Conservation (phyloP, 2,888 invertebrate species). For the Lasioglossum malachurum region DNA sequence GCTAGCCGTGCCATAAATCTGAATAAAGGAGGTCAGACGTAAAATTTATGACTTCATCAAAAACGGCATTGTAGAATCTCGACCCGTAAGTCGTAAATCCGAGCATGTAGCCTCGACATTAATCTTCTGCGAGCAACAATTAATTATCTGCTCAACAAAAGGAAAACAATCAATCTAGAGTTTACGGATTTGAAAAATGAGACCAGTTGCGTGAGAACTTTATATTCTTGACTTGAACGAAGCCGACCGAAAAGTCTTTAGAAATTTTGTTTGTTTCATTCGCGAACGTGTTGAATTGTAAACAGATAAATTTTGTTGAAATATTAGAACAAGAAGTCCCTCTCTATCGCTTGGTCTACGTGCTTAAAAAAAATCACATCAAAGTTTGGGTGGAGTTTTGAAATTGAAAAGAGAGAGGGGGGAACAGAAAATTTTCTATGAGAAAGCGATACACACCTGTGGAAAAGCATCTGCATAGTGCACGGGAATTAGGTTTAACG, state of each 20-base stretch:
- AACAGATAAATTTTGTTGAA: too few relatives aligned
- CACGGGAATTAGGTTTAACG: neutral
- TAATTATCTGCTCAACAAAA: neutral
- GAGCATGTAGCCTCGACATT: neutral
- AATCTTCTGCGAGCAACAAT: neutral
- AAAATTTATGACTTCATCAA: neutral
- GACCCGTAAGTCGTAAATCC: neutral
- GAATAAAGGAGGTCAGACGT: neutral
- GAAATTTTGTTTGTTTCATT: too few relatives aligned
- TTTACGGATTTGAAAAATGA: neutral
- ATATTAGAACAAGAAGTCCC: too few relatives aligned
- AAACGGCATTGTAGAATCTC: neutral
- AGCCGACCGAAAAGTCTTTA: too few relatives aligned
- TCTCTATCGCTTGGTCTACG: too few relatives aligned
- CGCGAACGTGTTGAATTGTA: too few relatives aligned
- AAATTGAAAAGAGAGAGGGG: too few relatives aligned
- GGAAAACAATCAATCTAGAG: neutral
- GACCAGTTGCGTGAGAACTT: neutral
- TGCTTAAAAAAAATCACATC: too few relatives aligned
- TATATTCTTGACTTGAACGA: neutral
- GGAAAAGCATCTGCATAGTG: neutral
- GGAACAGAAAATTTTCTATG: neutral
- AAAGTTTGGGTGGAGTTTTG: too few relatives aligned
- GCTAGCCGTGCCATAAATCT: neutral
- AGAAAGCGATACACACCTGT: neutral